Percentiles rank a stretch among this genome's conserved stretches.
phyloP scores from a whole-genome alignment of 2,888 invertebrate species.

The Liodrosophila aerea region DNA sequence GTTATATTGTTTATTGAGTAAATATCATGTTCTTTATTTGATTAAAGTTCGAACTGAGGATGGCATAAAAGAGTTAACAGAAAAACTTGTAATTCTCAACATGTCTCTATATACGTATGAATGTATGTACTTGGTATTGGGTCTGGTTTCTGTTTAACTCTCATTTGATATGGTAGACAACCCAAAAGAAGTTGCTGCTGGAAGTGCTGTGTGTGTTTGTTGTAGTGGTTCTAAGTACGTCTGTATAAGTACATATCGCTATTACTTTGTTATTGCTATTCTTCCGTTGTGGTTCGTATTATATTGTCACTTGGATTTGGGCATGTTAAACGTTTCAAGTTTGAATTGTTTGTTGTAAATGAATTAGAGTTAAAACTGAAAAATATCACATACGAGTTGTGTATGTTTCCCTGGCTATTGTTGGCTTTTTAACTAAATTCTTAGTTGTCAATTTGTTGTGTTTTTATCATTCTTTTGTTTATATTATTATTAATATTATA shows the following conservation, averaged over 20 bases:
- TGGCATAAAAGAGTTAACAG: slow-evolving; percentile 66
- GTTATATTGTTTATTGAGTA: slow-evolving; percentile 54
- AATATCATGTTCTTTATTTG: slow-evolving; percentile 46
- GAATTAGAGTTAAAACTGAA: slow-evolving; percentile 71
- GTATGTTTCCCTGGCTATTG: slow-evolving; percentile 83
- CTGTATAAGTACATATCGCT: slow-evolving; percentile 16
- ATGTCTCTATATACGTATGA: slow-evolving; percentile 12
- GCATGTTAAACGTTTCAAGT: slow-evolving; percentile 56
- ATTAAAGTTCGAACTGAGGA: slow-evolving; percentile 72
- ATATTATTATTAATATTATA: slow-evolving; percentile 45
- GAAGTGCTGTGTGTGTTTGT: slow-evolving; percentile 68
- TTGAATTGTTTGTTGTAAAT: slow-evolving; percentile 45
- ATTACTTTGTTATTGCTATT: too few relatives aligned
- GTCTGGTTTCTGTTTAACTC: slow-evolving; percentile 20
- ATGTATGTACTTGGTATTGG: slow-evolving; percentile 18
- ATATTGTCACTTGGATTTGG: slow-evolving; percentile 59
- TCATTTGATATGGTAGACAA: slow-evolving; percentile 69
- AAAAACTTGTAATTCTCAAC: slow-evolving; percentile 42
- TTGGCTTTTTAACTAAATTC: slow-evolving; percentile 80
- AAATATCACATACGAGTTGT: slow-evolving; percentile 82
- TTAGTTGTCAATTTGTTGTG: slow-evolving; percentile 56
- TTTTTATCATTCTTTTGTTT: slow-evolving; percentile 28
- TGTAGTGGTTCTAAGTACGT: slow-evolving; percentile 30
- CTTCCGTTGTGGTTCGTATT: slow-evolving; percentile 18
- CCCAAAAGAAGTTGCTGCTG: slow-evolving; percentile 75